A percentile compares a stretch with the other conserved stretches of the same genome.
Conservation (phyloP, 2,888 invertebrate genomes). For the Netelia inedita region DNA sequence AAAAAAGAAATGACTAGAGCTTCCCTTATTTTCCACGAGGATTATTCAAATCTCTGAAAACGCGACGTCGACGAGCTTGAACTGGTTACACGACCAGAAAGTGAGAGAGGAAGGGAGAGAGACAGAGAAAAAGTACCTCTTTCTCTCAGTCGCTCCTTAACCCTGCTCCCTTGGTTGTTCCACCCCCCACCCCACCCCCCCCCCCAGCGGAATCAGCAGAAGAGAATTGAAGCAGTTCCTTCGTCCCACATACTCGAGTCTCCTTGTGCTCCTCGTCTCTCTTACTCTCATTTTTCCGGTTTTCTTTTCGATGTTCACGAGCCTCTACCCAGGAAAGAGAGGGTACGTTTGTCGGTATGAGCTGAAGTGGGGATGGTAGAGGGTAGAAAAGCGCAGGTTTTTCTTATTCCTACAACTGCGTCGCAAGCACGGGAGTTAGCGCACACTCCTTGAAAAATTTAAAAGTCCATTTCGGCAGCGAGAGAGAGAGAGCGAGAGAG, state of each 20-base stretch:
- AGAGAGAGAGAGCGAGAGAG: conserved; percentile 9
- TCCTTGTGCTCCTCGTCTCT: conserved; percentile 25
- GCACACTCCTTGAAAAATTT: conserved; percentile 58
- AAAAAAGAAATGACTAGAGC: conserved; percentile 28
- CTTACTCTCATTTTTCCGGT: conserved; percentile 42
- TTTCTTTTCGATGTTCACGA: conserved; percentile 48
- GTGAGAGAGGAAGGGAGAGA: not conserved
- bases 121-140: conserved; percentile 48
- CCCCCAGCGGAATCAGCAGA: conserved; percentile 41
- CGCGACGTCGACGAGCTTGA: conserved; percentile 56
- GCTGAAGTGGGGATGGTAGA: not conserved
- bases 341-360: not conserved
- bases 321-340: not conserved
- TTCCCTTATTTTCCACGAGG: conserved; percentile 63
- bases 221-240: conserved; percentile 45
- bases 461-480: conserved; percentile 64
- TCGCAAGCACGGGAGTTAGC: conserved; percentile 14
- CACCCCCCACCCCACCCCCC: conserved; percentile 41
- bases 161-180: conserved; percentile 19
- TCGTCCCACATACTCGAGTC: conserved; percentile 8
- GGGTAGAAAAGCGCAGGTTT: conserved; percentile 33
- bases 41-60: conserved; percentile 70
- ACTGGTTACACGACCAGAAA: conserved; percentile 65
- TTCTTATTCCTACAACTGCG: conserved; percentile 33
- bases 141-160: conserved; percentile 33